A percentile compares a stretch with the other conserved stretches of the same genome.
phyloP scores from a whole-genome alignment of 2,113 vertebrate species.

The Dromiciops gliroides region DNA sequence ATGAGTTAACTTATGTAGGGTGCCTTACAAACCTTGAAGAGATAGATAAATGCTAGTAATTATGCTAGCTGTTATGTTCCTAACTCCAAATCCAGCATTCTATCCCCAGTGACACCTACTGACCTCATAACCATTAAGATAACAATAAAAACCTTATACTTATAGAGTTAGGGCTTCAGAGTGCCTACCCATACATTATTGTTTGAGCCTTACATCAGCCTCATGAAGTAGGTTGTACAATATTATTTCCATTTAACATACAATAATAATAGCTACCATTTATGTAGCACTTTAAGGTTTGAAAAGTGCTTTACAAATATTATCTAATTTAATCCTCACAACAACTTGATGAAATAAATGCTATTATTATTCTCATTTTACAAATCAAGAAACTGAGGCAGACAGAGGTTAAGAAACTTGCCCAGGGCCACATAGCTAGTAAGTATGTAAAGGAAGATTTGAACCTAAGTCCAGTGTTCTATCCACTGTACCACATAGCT shows the following conservation, averaged over 20 bases:
- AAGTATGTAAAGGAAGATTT: not conserved
- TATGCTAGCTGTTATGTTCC: not conserved
- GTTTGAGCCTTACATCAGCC: not conserved
- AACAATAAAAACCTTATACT: not conserved
- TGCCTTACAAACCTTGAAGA: not conserved
- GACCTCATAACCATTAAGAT: not conserved
- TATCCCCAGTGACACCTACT: not conserved
- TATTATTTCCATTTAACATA: not conserved
- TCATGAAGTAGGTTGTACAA: not conserved
- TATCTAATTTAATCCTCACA: not conserved
- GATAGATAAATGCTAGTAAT: not conserved
- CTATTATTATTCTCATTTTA: not conserved
- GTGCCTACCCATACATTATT: not conserved
- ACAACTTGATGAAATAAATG: not conserved
- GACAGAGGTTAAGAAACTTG: not conserved
- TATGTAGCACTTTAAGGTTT: not conserved
- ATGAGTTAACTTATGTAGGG: not conserved
- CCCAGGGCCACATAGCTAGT: not conserved
- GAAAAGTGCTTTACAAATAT: not conserved
- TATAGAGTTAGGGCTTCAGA: not conserved
- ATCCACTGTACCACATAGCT: not conserved
- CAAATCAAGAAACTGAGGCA: not conserved
- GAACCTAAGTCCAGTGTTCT: not conserved
- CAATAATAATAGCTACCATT: not conserved
- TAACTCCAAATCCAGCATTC: not conserved